A percentile compares a stretch with the other conserved stretches of the same genome.
Conservation (phyloP, 2,888 invertebrate genomes). For the Antheraea yamamai region DNA sequence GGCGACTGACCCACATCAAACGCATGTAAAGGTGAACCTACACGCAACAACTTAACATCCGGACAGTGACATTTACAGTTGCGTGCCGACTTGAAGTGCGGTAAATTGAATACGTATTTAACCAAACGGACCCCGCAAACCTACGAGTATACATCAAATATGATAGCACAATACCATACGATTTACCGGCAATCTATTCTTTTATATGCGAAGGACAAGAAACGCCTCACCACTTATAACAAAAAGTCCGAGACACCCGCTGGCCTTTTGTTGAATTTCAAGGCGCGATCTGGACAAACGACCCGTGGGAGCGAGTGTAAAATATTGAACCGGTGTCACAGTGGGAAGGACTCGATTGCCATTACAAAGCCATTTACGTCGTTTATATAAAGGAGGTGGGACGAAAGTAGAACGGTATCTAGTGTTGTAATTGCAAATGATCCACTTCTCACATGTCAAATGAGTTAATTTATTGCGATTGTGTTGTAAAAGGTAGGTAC, state of each 20-base stretch:
- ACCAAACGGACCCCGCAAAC: slow-evolving; percentile 58
- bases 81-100: slow-evolving; percentile 68
- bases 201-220: slow-evolving; percentile 69
- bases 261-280: slow-evolving; percentile 72
- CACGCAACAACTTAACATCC: slow-evolving; percentile 56
- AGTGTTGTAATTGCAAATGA: slow-evolving; percentile 72
- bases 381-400: slow-evolving; percentile 72
- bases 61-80: slow-evolving; percentile 49
- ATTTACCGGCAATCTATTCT: slow-evolving; percentile 81
- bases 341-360: slow-evolving; percentile 66
- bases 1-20: slow-evolving; percentile 67
- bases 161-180: slow-evolving; percentile 73
- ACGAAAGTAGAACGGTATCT: slow-evolving; percentile 52
- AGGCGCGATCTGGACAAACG: slow-evolving; percentile 75
- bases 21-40: slow-evolving; percentile 48
- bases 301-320: slow-evolving; percentile 71
- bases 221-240: slow-evolving; percentile 77
- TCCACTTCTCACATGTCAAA: slow-evolving; percentile 74
- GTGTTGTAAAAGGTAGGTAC: slow-evolving; percentile 64
- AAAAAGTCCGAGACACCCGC: slow-evolving; percentile 78
- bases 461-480: slow-evolving; percentile 75
- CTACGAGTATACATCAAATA: slow-evolving; percentile 70
- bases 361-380: slow-evolving; percentile 76
- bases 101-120: slow-evolving; percentile 73
- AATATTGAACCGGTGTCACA: slow-evolving; percentile 70